A percentile compares a stretch with the other conserved stretches of the same genome.
Conservation (phyloP, 1,140 invertebrate genomes). For the Temnothorax longispinosus region DNA sequence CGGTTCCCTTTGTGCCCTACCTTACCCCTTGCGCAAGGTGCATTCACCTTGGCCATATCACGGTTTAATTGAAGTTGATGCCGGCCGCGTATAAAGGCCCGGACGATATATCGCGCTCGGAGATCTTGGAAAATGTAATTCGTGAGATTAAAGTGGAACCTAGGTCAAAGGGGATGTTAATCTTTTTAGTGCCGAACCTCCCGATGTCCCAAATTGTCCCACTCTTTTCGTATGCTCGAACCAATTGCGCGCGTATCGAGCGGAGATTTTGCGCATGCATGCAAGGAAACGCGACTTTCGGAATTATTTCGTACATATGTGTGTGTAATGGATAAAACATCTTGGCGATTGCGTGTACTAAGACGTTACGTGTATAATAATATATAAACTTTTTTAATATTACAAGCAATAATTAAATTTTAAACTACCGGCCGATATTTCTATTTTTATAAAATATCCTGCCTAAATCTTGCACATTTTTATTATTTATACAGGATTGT, state of each 20-base stretch:
- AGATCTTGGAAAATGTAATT: conserved; percentile 60
- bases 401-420: background rate
- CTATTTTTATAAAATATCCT: conserved; percentile 16
- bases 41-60: conserved; percentile 61
- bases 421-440: background rate
- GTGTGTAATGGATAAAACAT: background rate
- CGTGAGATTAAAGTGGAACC: conserved; percentile 53
- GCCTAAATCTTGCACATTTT: background rate
- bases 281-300: background rate
- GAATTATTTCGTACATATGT: background rate
- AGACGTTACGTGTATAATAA: background rate
- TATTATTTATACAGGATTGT: conserved; percentile 36
- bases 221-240: background rate
- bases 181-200: conserved; percentile 51
- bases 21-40: conserved; percentile 36
- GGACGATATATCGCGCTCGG: conserved; percentile 44
- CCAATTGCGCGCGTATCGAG: background rate
- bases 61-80: conserved; percentile 63
- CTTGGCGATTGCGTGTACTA: background rate
- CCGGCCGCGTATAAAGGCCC: conserved; percentile 51
- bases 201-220: conserved; percentile 31
- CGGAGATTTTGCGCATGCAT: background rate
- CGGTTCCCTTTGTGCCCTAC: conserved; percentile 63
- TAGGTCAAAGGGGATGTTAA: conserved; percentile 55
- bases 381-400: conserved; percentile 5